Conservation (phyloP, 1,140 invertebrate genomes). For the Nilaparvata lugens region DNA sequence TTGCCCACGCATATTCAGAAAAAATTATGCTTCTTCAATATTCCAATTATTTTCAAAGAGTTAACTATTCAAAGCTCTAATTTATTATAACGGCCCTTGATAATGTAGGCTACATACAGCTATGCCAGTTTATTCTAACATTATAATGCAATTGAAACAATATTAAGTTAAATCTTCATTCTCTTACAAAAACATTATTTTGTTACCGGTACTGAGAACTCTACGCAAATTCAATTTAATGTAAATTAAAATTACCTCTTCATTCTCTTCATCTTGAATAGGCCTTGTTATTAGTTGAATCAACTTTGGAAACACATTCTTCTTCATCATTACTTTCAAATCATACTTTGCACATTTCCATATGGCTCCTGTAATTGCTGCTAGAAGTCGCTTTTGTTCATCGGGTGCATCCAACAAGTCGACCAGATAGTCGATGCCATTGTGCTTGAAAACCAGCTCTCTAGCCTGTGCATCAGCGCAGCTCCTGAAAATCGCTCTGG, state of each 20-base stretch:
- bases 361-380: conserved; percentile 80
- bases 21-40: too few species aligned
- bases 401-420: conserved; percentile 52
- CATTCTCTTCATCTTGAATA: conserved; percentile 49
- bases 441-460: conserved; percentile 68
- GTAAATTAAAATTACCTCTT: not conserved
- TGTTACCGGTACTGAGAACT: not conserved
- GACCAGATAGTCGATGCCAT: conserved; percentile 74
- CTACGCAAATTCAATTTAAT: too few species aligned
- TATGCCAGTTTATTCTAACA: too few species aligned
- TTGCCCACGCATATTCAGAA: too few species aligned
- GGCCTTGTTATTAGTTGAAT: conserved; percentile 63
- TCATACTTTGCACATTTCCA: conserved; percentile 84
- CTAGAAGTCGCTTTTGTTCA: conserved; percentile 62
- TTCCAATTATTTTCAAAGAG: too few species aligned
- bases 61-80: too few species aligned
- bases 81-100: too few species aligned
- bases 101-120: too few species aligned
- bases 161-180: too few species aligned
- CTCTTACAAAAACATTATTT: too few species aligned
- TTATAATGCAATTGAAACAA: too few species aligned
- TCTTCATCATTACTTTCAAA: conserved; percentile 63
- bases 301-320: conserved; percentile 50
- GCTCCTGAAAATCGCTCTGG: conserved; percentile 78
- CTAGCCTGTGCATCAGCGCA: conserved; percentile 70